phyloP scores from a whole-genome alignment of 1,140 invertebrate genomes.

The Melitaea cinxia region DNA sequence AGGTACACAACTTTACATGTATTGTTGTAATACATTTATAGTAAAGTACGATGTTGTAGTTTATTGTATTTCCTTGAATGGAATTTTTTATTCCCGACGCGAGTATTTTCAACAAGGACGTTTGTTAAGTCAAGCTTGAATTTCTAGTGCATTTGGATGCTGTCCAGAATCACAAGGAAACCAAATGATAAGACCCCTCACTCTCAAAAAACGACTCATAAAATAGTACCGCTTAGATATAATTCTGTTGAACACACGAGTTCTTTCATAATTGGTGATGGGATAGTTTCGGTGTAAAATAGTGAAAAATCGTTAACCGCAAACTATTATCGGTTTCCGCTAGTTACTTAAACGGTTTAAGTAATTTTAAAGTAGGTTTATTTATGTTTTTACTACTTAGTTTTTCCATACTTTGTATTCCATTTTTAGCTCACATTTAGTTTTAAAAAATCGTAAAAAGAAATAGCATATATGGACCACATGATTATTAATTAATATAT shows the following conservation, averaged over 20 bases:
- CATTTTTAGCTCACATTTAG: too few relatives aligned
- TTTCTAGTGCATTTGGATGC: slow-evolving; percentile 48
- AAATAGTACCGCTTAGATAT: not conserved
- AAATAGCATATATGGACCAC: too few relatives aligned
- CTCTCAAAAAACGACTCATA: not conserved
- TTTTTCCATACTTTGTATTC: not conserved
- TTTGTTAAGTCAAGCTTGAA: slow-evolving; percentile 38
- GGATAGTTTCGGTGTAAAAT: not conserved
- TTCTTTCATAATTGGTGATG: slow-evolving; percentile 7
- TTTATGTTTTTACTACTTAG: not conserved
- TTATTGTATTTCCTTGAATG: slow-evolving; percentile 8
- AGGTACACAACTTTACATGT: too few relatives aligned
- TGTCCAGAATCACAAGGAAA: slow-evolving; percentile 38
- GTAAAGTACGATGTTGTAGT: too few relatives aligned
- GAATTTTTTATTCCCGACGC: slow-evolving; percentile 18
- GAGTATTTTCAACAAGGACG: slow-evolving; percentile 33
- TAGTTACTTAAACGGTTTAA: not conserved
- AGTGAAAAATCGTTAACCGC: not conserved
- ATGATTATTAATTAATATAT: too few relatives aligned
- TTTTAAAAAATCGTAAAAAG: too few relatives aligned
- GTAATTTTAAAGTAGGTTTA: not conserved
- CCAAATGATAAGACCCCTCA: slow-evolving; percentile 9
- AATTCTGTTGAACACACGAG: not conserved
- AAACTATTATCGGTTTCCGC: not conserved
- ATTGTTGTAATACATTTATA: too few relatives aligned